A percentile compares a stretch with the other conserved stretches of the same genome.
These are phyloP conservation scores for Hippotragus niger DNA, from an alignment of 2,113 vertebrate species.

Conservation along the genomic window DNA sequence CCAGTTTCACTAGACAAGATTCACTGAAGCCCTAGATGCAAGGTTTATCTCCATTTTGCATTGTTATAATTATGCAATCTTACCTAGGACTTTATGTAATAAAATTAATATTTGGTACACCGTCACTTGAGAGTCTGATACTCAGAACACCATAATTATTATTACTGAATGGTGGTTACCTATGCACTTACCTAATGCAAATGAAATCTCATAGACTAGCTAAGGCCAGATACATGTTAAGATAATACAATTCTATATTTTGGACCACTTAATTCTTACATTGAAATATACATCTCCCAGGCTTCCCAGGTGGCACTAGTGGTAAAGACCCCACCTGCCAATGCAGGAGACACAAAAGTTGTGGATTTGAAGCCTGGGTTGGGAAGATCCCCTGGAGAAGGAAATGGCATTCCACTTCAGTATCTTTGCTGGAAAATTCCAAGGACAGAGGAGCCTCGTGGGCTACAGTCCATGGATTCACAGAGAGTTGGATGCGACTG, in stretches of 20 bases:
- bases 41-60: neutral
- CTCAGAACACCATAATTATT: neutral
- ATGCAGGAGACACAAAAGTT: neutral
- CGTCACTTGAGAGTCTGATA: neutral
- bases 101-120: neutral
- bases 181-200: neutral
- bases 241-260: neutral
- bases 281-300: neutral
- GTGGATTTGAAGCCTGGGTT: neutral
- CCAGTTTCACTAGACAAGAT: neutral
- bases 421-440: neutral
- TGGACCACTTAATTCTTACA: neutral
- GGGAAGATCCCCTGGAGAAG: neutral
- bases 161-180: neutral
- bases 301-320: neutral
- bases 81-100: neutral
- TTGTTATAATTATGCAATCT: neutral
- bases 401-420: neutral
- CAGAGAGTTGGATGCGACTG: neutral
- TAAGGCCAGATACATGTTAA: neutral
- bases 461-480: neutral
- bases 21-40: neutral
- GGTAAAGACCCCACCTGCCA: neutral
- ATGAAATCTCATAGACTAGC: neutral
- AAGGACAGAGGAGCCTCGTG: neutral